These are phyloP conservation scores for Piezodorus guildinii DNA, from an alignment of 1,140 invertebrate species.

Conservation along the genomic window DNA sequence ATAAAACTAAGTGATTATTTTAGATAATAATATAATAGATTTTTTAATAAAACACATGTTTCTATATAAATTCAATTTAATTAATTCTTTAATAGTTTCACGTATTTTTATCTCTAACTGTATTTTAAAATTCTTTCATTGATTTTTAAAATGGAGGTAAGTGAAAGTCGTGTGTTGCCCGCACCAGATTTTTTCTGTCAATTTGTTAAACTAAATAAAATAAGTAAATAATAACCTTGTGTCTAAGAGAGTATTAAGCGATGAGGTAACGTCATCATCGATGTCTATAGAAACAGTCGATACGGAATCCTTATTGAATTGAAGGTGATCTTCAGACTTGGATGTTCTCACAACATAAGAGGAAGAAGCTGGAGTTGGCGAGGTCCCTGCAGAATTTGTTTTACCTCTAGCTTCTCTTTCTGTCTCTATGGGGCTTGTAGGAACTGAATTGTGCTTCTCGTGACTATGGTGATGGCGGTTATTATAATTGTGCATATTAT, in stretches of 20 bases:
- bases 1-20: too few relatives aligned
- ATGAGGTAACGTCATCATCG: slow-evolving; percentile 85
- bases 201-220: not conserved
- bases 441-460: slow-evolving; percentile 57
- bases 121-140: too few relatives aligned
- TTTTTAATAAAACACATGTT: too few relatives aligned
- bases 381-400: slow-evolving; percentile 26
- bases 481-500: slow-evolving; percentile 37
- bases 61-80: too few relatives aligned
- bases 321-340: slow-evolving; percentile 74
- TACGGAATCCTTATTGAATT: slow-evolving; percentile 43
- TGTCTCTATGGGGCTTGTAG: slow-evolving; percentile 62
- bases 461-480: slow-evolving; percentile 27
- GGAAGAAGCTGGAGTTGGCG: slow-evolving; percentile 26
- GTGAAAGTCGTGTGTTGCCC: too few relatives aligned
- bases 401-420: slow-evolving; percentile 27
- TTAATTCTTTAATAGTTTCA: too few relatives aligned
- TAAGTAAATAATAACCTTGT: slow-evolving; percentile 53
- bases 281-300: slow-evolving; percentile 79
- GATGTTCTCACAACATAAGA: slow-evolving; percentile 45
- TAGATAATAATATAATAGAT: too few relatives aligned
- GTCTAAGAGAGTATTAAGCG: slow-evolving; percentile 77
- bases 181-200: too few relatives aligned
- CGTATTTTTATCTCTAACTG: too few relatives aligned
- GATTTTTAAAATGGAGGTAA: too few relatives aligned